These are phyloP conservation scores for Ranitomeya variabilis DNA, from an alignment of 2,113 vertebrate genomes.

Conservation along the genomic window DNA sequence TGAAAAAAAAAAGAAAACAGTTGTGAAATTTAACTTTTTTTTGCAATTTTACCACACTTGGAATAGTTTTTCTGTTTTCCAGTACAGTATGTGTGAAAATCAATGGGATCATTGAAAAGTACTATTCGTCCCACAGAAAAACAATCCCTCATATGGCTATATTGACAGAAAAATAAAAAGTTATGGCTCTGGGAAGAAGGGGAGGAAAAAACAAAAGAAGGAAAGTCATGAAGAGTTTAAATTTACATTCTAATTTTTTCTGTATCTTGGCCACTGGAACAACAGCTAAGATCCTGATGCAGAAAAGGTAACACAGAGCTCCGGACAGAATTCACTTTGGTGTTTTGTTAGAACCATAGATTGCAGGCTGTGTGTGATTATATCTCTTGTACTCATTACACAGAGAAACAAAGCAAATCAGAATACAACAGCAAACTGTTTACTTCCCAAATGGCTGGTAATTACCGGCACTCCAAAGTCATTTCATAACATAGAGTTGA, in stretches of 20 bases:
- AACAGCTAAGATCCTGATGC: background rate
- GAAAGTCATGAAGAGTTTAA: background rate
- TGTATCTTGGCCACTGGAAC: background rate
- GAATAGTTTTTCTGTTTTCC: no score
- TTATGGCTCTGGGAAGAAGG: no score
- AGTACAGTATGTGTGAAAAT: no score
- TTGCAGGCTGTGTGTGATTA: background rate
- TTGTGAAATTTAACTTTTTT: no score
- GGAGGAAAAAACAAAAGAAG: no score
- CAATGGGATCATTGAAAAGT: no score
- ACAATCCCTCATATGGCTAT: no score
- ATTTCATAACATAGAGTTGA: background rate
- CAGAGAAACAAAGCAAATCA: background rate
- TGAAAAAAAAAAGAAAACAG: no score
- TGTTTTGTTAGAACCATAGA: background rate
- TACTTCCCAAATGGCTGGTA: constrained; percentile 19
- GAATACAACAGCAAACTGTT: background rate
- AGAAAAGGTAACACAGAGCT: background rate
- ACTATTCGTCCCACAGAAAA: no score
- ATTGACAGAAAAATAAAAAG: no score
- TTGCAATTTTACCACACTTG: no score
- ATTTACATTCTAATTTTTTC: background rate
- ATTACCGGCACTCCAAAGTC: constrained; percentile 10
- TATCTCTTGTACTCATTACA: constrained; percentile 1
- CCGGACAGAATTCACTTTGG: background rate